These are phyloP conservation scores for Opisthograptis luteolata DNA, from an alignment of 2,888 invertebrate genomes.

Conservation along the genomic window DNA sequence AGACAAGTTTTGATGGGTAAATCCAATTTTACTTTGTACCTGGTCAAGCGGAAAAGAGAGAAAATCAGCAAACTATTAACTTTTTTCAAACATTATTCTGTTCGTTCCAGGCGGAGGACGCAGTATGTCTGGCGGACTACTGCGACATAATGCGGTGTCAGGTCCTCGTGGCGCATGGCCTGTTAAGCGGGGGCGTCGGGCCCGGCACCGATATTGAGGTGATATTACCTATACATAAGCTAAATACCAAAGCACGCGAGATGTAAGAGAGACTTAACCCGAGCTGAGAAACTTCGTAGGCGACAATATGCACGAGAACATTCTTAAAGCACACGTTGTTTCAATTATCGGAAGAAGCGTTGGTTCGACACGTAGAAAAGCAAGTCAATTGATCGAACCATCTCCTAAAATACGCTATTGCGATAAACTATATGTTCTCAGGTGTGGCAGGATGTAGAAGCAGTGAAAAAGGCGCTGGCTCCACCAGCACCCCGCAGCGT, in stretches of 20 bases:
- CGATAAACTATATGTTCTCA: constrained; percentile 29
- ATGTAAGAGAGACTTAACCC: too few species aligned
- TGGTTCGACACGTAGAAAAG: neutral
- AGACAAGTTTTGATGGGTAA: too few species aligned
- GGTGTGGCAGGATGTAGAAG: constrained; percentile 91
- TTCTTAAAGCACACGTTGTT: too few species aligned
- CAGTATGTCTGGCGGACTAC: constrained; percentile 96
- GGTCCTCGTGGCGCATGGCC: constrained; percentile 90
- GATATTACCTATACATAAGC: constrained; percentile 7
- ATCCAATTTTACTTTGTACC: too few species aligned
- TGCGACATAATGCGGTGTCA: constrained; percentile 98
- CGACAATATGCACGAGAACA: too few species aligned
- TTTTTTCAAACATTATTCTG: neutral
- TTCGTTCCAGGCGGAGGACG: constrained; percentile 90
- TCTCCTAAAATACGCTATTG: neutral
- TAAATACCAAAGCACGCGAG: too few species aligned
- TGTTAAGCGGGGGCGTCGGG: constrained; percentile 86
- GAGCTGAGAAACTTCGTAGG: too few species aligned
- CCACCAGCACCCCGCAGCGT: constrained; percentile 82
- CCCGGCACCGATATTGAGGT: constrained; percentile 91
- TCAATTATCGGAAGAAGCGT: too few species aligned
- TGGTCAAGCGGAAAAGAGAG: too few species aligned
- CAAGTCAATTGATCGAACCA: neutral
- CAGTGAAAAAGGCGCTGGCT: constrained; percentile 86
- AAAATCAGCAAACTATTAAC: too few species aligned